Evolutionary conservation across 2,888 invertebrate species (phyloP), one percentile per base, ranked within the genome.

Genomic region (Thysanoteuthis rhombus): DNA sequence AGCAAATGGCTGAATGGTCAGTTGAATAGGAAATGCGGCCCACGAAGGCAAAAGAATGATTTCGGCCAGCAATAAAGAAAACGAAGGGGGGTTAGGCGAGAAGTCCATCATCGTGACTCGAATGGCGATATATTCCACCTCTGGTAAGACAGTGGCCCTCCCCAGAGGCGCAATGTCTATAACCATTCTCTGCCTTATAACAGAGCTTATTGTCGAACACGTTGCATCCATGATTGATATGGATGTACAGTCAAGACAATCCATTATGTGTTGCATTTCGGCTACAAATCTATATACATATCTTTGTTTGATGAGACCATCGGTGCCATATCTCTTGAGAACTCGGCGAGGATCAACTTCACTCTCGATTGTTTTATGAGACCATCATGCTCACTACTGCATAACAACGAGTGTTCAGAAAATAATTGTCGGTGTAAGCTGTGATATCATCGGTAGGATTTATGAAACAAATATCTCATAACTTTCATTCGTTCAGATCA

Each of bases 1-100:
- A n/a, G n/a, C 16, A 16, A 58, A 58, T 25, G 75, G 19, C n/a
- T 75, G n/a, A n/a, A 16, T 75, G 75, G 75, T 75, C 75, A 75
- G 75, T 36, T 19, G 12, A 75, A 75, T 75, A 10, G 75, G 1
- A n/a, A 75, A 75, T 75, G 75, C n/a, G 75, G n/a, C 3, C 75
- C 75, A 75, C 75, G 75, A 75, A 75, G 75, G n/a, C n/a, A 75
- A 75, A 75, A 75, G 75, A 75, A 75, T 75, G n/a, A n/a, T 75
- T 75, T 75, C 75, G 75, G 75, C 75, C 75, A 10, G 75, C 75
- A n/a, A 75, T 75, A 75, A 75, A 75, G 75, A 75, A 75, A 75
- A 47, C 47, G 22, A 47, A 12, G 75, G 16, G 75, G 75, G 12
- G 36, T 16, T n/a, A 75, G 75, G 75, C 75, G 75, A 36, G n/a